Percentiles rank a stretch among this genome's conserved stretches.
These are phyloP conservation scores for Tineola bisselliella DNA, from an alignment of 2,888 invertebrate genomes.

Conservation along the genomic window DNA sequence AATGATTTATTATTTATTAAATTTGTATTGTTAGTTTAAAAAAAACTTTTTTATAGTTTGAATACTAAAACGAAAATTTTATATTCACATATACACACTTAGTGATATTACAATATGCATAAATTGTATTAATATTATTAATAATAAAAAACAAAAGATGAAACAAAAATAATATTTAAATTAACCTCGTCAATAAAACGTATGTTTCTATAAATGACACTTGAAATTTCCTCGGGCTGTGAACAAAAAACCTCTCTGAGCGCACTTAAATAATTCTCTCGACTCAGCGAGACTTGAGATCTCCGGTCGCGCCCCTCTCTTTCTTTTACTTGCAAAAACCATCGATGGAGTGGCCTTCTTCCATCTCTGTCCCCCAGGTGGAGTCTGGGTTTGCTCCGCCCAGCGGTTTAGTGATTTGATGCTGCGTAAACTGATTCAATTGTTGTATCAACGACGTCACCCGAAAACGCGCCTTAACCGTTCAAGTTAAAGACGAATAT, in stretches of 20 bases:
- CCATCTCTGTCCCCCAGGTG: slow-evolving; percentile 54
- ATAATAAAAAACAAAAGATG: neutral
- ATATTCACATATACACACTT: too few relatives aligned
- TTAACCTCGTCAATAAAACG: neutral
- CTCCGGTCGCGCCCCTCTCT: slow-evolving; percentile 31
- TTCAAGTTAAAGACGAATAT: slow-evolving; percentile 60
- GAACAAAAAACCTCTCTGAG: slow-evolving; percentile 56
- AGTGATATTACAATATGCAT: too few relatives aligned
- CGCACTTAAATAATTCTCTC: slow-evolving; percentile 40
- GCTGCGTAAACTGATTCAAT: slow-evolving; percentile 70
- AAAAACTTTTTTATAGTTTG: too few relatives aligned
- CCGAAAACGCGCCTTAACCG: slow-evolving; percentile 56
- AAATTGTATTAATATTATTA: too few relatives aligned
- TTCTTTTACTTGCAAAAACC: slow-evolving; percentile 34
- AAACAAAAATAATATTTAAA: neutral
- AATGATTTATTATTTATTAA: neutral
- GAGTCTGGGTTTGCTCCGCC: slow-evolving; percentile 65
- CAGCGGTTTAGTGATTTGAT: slow-evolving; percentile 69
- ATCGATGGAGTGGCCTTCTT: slow-evolving; percentile 29
- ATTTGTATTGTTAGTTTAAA: too few relatives aligned
- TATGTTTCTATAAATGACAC: slow-evolving; percentile 38
- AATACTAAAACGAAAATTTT: too few relatives aligned
- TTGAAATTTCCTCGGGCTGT: slow-evolving; percentile 47
- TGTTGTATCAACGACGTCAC: slow-evolving; percentile 45
- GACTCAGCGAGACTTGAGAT: slow-evolving; percentile 41